Conservation (phyloP, 2,888 invertebrate species). For the Ophion costatus region DNA sequence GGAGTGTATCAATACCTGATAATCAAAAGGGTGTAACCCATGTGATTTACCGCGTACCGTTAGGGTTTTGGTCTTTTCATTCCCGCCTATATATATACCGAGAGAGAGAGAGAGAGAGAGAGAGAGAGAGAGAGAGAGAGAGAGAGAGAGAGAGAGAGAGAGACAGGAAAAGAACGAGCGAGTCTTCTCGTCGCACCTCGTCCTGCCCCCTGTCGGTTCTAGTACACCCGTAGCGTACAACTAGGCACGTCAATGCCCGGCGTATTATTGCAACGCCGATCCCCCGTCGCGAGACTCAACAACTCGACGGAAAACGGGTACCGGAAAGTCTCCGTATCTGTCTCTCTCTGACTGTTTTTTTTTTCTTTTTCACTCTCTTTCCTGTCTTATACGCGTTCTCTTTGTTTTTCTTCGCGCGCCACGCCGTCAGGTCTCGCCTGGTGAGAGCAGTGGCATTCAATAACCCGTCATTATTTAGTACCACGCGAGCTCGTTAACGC, state of each 20-base stretch:
- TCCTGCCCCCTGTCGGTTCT: conserved; percentile 40
- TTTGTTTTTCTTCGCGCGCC: conserved; percentile 29
- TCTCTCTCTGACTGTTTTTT: conserved; percentile 30
- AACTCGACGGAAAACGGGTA: conserved; percentile 35
- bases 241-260: conserved; percentile 39
- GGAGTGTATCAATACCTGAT: neutral
- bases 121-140: neutral
- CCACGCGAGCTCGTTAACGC: conserved; percentile 61
- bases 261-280: conserved; percentile 34
- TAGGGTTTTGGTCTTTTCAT: neutral
- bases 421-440: conserved; percentile 43
- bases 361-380: conserved; percentile 20
- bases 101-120: no score
- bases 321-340: conserved; percentile 11
- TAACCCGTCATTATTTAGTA: conserved; percentile 61
- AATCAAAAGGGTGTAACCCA: neutral
- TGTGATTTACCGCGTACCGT: neutral
- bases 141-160: neutral
- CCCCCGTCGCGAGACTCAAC: conserved; percentile 16
- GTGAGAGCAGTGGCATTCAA: conserved; percentile 57
- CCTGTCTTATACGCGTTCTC: conserved; percentile 28
- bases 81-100: neutral
- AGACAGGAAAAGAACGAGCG: neutral
- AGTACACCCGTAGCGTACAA: conserved; percentile 29
- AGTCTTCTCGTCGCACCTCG: neutral